Evolutionary conservation across 2,888 invertebrate species (phyloP).

Genomic region (Habrosyne pyritoides): DNA sequence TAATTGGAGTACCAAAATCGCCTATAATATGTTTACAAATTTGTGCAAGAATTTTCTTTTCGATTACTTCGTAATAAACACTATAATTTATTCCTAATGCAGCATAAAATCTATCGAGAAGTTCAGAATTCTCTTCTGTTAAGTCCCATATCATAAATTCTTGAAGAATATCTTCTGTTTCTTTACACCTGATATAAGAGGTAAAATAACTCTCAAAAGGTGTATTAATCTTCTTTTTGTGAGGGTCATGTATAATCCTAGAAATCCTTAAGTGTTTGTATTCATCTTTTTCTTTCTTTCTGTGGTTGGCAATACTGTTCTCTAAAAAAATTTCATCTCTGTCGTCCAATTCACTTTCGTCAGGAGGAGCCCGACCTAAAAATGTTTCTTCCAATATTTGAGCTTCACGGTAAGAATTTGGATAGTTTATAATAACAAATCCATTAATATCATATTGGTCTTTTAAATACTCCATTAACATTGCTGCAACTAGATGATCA

Average conservation of each 20-base stretch:
- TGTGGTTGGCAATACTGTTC: constrained; percentile 64
- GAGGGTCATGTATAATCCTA: constrained; percentile 79
- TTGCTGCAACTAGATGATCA: constrained; percentile 81
- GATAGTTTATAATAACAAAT: constrained; percentile 87
- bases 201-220: constrained; percentile 83
- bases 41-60: constrained; percentile 78
- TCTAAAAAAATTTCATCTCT: constrained; percentile 71
- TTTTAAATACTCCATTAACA: constrained; percentile 85
- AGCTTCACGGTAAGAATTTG: constrained; percentile 83
- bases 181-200: constrained; percentile 78
- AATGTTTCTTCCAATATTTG: constrained; percentile 84
- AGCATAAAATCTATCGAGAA: constrained; percentile 84
- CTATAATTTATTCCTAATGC: constrained; percentile 83
- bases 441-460: constrained; percentile 74
- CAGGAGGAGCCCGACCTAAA: constrained; percentile 77
- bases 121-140: constrained; percentile 68
- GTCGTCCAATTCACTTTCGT: constrained; percentile 57
- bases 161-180: constrained; percentile 67
- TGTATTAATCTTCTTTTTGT: constrained; percentile 53
- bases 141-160: constrained; percentile 71
- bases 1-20: constrained; percentile 59
- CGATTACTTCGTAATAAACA: constrained; percentile 82
- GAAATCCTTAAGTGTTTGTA: constrained; percentile 70
- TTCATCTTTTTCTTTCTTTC: constrained; percentile 63
- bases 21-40: constrained; percentile 77